Base-by-base conservation (phyloP, 2,888 invertebrate genomes). In the Acanthosoma haemorrhoidale region DNA sequence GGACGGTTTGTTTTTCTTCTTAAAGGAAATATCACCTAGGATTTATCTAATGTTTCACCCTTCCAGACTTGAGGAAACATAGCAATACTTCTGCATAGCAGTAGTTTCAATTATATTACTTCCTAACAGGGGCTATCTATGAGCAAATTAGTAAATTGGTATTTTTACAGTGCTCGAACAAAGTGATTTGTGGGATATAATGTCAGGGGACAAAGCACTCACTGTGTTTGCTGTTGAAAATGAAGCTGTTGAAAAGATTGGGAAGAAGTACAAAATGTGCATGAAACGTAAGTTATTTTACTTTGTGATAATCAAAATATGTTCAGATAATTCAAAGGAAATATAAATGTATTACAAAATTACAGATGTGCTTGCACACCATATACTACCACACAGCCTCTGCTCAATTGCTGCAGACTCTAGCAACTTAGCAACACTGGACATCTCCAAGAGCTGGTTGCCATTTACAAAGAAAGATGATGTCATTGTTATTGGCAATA, bases 361-460 rank as follows among this genome's bases (percentile, higher is more conserved):
- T 59, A 11, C 18, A 67, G 67, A 51, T 57, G 25, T 89, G 68
- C 77, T 89, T 36, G 84, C 85, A 76, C 86, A 87, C 75, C 89
- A 89, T 76, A 81, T 89, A 71, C 81, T 89, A 31, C 84, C 86
- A 4, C 83, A 87, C 75, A 87, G 88, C 3, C 84, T 89, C 77
- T 88, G 88, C 76, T 84, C 88, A 0, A 79, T 83, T 21, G 86
- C 86, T 8, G 84, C 88, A 18, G 68, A 70, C 57, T 71, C 73
- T 25, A 69, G 73, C 34, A 68, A 72, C 11, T 66, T 75, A 39
- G 73, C 82, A 13, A 82, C 84, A 0, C 80, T 82, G 41, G 85
- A 85, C 75, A 79, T 84, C 2, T 81, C 83, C 67, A 81, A 82
- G 16, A 81, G 82, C 41, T 77, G 80, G 71, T 77, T 84, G 72